Conservation (phyloP, 2,797 vertebrate species). For the Oophaga sylvatica region DNA sequence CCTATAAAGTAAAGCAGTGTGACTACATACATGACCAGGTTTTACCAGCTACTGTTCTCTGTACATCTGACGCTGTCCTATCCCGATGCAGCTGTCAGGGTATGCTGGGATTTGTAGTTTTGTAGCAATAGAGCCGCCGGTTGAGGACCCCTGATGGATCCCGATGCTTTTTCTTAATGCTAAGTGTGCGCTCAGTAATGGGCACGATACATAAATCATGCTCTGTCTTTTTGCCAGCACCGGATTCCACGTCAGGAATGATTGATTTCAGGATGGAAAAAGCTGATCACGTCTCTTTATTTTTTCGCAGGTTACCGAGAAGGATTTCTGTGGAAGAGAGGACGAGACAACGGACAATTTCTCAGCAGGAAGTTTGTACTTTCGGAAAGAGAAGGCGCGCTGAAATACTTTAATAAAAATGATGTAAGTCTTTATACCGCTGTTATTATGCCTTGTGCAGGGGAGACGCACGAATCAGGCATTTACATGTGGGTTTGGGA, state of each 20-base stretch:
- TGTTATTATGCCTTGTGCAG: not conserved
- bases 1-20: too few species aligned
- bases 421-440: conserved; percentile 79
- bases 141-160: not conserved
- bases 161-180: not conserved
- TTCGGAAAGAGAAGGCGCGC: conserved; percentile 89
- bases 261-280: not conserved
- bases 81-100: not conserved
- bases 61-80: too few species aligned
- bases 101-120: not conserved
- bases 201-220: conserved; percentile 1
- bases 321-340: conserved; percentile 96
- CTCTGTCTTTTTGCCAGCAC: not conserved
- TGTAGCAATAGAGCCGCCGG: not conserved
- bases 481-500: too few species aligned
- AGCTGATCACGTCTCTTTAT: conserved; percentile 49
- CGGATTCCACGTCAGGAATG: not conserved
- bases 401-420: conserved; percentile 98
- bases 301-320: conserved; percentile 87
- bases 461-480: not conserved
- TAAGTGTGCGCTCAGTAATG: not conserved
- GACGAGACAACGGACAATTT: conserved; percentile 95
- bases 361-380: conserved; percentile 94
- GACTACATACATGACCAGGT: too few species aligned
- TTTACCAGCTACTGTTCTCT: too few species aligned